A percentile compares a stretch with the other conserved stretches of the same genome.
Conservation (phyloP, 2,113 vertebrate species). For the Dunckerocampus dactyliophorus region DNA sequence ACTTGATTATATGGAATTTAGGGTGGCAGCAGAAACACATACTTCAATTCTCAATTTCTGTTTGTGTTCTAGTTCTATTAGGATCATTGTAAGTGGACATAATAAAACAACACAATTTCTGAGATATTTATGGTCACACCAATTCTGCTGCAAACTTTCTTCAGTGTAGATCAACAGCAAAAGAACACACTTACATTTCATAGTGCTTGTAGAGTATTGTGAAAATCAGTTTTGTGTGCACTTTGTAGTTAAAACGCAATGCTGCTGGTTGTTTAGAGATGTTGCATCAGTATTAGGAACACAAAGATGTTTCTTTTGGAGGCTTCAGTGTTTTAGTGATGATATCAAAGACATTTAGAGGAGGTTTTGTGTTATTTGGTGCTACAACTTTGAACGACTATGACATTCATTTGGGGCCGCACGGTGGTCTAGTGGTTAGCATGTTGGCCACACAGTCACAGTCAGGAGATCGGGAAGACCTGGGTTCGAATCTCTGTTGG, state of each 20-base stretch:
- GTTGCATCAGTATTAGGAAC: conserved; percentile 15
- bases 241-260: conserved; percentile 8
- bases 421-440: no score
- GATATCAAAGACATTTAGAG: conserved; percentile 6
- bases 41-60: no score
- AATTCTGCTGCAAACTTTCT: not conserved
- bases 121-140: not conserved
- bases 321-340: conserved; percentile 26
- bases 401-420: no score
- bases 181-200: conserved; percentile 16
- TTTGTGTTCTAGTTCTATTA: not conserved
- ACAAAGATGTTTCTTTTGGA: not conserved
- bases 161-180: not conserved
- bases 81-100: not conserved
- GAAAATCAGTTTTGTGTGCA: conserved; percentile 21
- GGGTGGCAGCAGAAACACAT: conserved; percentile 31
- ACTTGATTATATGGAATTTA: conserved; percentile 45
- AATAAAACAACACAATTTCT: not conserved
- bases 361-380: conserved; percentile 21
- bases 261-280: conserved; percentile 8
- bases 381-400: conserved; percentile 5
- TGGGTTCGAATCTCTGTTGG: no score
- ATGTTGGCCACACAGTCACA: no score
- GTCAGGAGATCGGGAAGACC: no score
- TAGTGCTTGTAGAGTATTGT: conserved; percentile 36